phyloP scores from a whole-genome alignment of 2,797 vertebrate genomes.

The Melanotaenia nigrans region DNA sequence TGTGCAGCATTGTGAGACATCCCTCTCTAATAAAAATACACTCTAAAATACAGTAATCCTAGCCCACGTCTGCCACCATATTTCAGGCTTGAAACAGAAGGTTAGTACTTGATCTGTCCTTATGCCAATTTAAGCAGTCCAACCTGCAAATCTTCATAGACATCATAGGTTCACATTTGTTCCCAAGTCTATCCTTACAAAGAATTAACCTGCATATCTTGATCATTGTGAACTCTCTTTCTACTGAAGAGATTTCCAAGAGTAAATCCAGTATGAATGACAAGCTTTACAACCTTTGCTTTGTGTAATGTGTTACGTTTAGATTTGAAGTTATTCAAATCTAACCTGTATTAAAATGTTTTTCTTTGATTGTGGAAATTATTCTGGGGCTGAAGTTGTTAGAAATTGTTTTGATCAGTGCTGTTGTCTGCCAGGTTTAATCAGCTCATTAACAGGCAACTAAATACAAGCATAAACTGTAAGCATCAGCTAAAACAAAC shows the following conservation, averaged over 20 bases:
- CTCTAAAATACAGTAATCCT: slow-evolving; percentile 20
- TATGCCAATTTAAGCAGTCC: not conserved
- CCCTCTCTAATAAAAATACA: slow-evolving; percentile 45
- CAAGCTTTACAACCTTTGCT: not conserved
- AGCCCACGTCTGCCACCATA: slow-evolving; percentile 4
- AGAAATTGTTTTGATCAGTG: not conserved
- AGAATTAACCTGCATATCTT: not conserved
- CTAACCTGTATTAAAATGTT: not conserved
- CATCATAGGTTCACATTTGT: not conserved
- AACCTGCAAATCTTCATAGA: not conserved
- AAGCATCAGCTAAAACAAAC: no score
- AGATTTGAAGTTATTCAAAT: not conserved
- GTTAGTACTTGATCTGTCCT: not conserved
- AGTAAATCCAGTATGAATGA: not conserved
- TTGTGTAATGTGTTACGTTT: slow-evolving; percentile 2
- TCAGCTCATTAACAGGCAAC: not conserved
- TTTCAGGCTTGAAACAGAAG: slow-evolving; percentile 6
- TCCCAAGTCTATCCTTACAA: not conserved
- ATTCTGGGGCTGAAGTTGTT: not conserved
- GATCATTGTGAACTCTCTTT: not conserved
- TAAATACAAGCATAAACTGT: no score
- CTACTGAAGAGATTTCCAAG: not conserved
- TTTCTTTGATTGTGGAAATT: not conserved
- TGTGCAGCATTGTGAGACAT: slow-evolving; percentile 39
- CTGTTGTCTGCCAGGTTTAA: not conserved